A percentile compares a stretch with the other conserved stretches of the same genome.
Evolutionary conservation across 2,888 invertebrate species (phyloP).

Genomic region (Scaptomyza flava): DNA sequence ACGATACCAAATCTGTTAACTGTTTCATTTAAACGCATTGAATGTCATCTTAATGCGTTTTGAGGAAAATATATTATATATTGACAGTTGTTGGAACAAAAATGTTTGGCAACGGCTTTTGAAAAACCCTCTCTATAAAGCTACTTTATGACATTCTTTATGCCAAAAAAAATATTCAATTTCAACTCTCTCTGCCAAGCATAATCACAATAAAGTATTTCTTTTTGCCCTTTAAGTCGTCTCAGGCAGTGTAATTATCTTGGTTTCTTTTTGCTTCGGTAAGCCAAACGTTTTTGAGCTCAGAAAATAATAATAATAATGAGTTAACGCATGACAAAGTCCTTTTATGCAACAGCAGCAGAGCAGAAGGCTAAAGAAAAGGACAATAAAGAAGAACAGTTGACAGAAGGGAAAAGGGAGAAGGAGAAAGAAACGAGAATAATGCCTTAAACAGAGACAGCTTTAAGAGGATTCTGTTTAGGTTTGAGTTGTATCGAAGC

Average conservation of each 20-base stretch:
- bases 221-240: background rate
- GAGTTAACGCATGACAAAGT: constrained; percentile 84
- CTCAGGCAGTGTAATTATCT: constrained; percentile 59
- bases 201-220: background rate
- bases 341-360: constrained; percentile 71
- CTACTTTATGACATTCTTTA: too few relatives aligned
- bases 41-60: too few relatives aligned
- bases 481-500: constrained; percentile 14
- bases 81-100: too few relatives aligned
- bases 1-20: too few relatives aligned
- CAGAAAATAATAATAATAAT: constrained; percentile 72
- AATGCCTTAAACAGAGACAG: constrained; percentile 3
- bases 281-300: constrained; percentile 61
- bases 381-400: constrained; percentile 8
- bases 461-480: constrained; percentile 72
- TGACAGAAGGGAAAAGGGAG: constrained; percentile 13
- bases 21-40: too few relatives aligned
- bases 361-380: constrained; percentile 20
- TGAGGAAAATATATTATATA: too few relatives aligned
- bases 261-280: constrained; percentile 54
- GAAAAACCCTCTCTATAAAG: too few relatives aligned
- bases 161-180: background rate
- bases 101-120: too few relatives aligned
- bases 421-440: constrained; percentile 3
- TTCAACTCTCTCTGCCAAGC: background rate